Conservation (phyloP, 2,888 invertebrate genomes). For the Sphaerophoria taeniata region DNA sequence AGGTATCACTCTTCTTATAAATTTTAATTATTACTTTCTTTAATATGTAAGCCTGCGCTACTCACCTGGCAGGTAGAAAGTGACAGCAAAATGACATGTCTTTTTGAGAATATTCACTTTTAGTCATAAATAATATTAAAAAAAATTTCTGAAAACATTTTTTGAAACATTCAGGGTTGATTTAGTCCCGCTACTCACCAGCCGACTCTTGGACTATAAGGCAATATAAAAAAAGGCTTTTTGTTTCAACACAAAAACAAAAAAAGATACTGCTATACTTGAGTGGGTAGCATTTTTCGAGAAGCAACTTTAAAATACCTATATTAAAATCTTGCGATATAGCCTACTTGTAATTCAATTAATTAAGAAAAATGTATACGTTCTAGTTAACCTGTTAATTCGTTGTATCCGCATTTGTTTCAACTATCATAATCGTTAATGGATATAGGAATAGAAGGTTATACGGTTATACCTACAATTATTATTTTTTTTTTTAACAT, state of each 20-base stretch:
- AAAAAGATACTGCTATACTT: neutral
- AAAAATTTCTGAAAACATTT: too few species aligned
- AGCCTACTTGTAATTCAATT: conserved; percentile 17
- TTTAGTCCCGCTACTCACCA: too few species aligned
- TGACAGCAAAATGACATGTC: too few species aligned
- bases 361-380: conserved; percentile 28
- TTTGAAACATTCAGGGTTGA: too few species aligned
- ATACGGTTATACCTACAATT: too few species aligned
- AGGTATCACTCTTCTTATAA: too few species aligned
- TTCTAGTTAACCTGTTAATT: conserved; percentile 31
- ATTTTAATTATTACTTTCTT: too few species aligned
- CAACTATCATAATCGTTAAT: neutral
- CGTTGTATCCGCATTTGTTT: neutral
- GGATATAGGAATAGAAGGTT: neutral
- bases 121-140: too few species aligned
- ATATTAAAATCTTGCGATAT: neutral
- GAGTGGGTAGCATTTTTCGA: conserved; percentile 21
- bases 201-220: neutral
- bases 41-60: too few species aligned
- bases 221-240: conserved; percentile 17
- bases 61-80: too few species aligned
- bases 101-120: too few species aligned
- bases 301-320: conserved; percentile 3
- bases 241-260: neutral
- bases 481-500: too few species aligned